Conservation (phyloP, 1,140 invertebrate species). For the Gryon sp. region DNA sequence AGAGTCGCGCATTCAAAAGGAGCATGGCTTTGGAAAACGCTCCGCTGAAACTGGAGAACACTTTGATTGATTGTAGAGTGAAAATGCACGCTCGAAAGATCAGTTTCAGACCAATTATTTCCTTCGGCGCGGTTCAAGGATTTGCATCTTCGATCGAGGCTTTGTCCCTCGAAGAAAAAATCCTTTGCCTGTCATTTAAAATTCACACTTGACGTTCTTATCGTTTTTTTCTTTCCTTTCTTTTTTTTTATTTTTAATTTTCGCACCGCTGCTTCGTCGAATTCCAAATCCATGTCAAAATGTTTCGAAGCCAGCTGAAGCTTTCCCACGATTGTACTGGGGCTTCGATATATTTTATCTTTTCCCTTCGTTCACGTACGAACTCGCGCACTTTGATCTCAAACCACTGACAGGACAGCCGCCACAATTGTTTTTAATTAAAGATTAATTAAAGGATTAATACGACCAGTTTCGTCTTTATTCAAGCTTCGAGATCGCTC, state of each 20-base stretch:
- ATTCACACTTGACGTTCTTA: constrained; percentile 1
- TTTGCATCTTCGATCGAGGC: constrained; percentile 47
- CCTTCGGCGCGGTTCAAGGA: constrained; percentile 29
- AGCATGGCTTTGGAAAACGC: constrained; percentile 40
- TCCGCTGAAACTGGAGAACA: constrained; percentile 39
- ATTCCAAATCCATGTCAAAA: constrained; percentile 32
- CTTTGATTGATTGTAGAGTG: constrained; percentile 55
- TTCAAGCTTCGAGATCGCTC: constrained; percentile 10
- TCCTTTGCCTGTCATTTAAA: constrained; percentile 10
- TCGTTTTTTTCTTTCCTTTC: background rate
- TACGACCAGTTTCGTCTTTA: constrained; percentile 10
- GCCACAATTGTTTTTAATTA: constrained; percentile 39
- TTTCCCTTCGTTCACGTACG: constrained; percentile 9
- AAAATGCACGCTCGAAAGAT: constrained; percentile 51
- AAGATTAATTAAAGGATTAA: constrained; percentile 46
- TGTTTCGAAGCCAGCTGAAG: constrained; percentile 47
- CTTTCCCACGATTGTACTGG: constrained; percentile 44
- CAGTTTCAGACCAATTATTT: constrained; percentile 57
- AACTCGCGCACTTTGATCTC: constrained; percentile 45
- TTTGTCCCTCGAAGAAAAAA: constrained; percentile 33
- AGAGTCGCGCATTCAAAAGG: constrained; percentile 40
- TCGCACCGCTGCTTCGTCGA: constrained; percentile 18
- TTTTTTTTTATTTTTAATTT: constrained; percentile 36
- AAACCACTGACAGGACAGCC: background rate
- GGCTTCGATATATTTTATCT: constrained; percentile 33